phyloP scores from a whole-genome alignment of 2,113 vertebrate species.

The Myodes glareolus region DNA sequence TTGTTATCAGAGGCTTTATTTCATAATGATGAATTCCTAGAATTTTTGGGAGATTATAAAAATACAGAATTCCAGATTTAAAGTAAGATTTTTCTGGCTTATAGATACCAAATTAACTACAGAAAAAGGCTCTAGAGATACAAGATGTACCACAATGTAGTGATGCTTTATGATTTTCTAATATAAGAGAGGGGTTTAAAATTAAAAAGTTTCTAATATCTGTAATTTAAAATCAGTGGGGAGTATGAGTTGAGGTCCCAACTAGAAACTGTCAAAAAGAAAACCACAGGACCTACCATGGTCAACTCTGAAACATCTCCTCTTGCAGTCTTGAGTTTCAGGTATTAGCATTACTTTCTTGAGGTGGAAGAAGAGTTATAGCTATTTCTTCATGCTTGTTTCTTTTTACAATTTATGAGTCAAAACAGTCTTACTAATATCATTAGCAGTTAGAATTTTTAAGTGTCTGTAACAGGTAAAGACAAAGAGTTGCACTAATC shows the following conservation, averaged over 20 bases:
- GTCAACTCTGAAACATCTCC: not conserved
- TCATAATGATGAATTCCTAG: not conserved
- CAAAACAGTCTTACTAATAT: not conserved
- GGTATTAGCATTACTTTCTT: not conserved
- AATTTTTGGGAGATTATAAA: not conserved
- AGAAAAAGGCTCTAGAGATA: too few species aligned
- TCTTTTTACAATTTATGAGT: not conserved
- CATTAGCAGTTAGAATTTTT: not conserved
- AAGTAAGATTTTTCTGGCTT: not conserved
- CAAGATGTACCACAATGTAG: not conserved
- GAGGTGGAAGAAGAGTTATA: not conserved
- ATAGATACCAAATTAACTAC: not conserved
- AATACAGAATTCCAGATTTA: not conserved
- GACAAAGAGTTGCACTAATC: not conserved
- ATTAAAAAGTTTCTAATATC: not conserved
- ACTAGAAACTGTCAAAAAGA: not conserved
- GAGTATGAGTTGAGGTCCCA: not conserved
- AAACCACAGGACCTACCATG: not conserved
- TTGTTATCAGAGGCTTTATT: not conserved
- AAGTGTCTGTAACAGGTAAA: not conserved
- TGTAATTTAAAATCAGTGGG: not conserved
- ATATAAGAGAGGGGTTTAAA: not conserved
- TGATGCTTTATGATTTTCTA: not conserved
- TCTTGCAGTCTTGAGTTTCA: not conserved
- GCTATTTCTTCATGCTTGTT: not conserved